Evolutionary conservation across 2,888 invertebrate genomes (phyloP).

Genomic region (Caenorhabditis sp.): DNA sequence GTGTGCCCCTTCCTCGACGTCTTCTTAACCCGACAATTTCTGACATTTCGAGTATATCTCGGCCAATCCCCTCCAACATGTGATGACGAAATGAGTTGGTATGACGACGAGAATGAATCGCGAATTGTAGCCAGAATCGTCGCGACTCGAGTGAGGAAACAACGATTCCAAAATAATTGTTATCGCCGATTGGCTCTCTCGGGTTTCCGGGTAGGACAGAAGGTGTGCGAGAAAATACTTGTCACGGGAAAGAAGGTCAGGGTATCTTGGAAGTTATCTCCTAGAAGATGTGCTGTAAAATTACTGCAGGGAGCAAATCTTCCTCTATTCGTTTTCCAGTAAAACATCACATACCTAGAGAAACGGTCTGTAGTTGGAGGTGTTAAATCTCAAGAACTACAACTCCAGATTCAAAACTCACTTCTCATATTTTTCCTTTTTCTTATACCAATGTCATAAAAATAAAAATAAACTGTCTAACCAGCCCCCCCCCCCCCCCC

Average conservation of each 20-base stretch:
- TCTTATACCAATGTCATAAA: too few relatives aligned
- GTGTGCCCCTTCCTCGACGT: too few relatives aligned
- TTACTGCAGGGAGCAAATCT: too few relatives aligned
- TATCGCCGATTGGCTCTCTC: neutral
- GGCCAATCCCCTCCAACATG: neutral
- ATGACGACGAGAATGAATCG: neutral
- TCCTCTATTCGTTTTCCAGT: too few relatives aligned
- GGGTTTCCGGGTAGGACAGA: slow-evolving; percentile 1
- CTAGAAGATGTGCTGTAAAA: too few relatives aligned
- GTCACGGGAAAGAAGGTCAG: neutral
- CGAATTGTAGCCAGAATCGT: slow-evolving; percentile 12
- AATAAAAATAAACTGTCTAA: too few relatives aligned
- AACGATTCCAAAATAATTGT: neutral
- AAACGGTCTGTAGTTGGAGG: too few relatives aligned
- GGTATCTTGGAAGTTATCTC: neutral
- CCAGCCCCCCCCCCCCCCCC: too few relatives aligned
- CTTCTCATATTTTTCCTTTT: too few relatives aligned
- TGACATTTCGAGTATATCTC: slow-evolving; percentile 23
- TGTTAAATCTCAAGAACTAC: too few relatives aligned
- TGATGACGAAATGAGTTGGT: slow-evolving; percentile 33
- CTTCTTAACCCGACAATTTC: slow-evolving; percentile 13
- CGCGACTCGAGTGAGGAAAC: neutral
- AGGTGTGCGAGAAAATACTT: neutral
- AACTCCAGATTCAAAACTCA: too few relatives aligned
- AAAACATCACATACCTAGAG: too few relatives aligned